Conservation (phyloP, 2,797 vertebrate species). For the Sebastes trivittatus region DNA sequence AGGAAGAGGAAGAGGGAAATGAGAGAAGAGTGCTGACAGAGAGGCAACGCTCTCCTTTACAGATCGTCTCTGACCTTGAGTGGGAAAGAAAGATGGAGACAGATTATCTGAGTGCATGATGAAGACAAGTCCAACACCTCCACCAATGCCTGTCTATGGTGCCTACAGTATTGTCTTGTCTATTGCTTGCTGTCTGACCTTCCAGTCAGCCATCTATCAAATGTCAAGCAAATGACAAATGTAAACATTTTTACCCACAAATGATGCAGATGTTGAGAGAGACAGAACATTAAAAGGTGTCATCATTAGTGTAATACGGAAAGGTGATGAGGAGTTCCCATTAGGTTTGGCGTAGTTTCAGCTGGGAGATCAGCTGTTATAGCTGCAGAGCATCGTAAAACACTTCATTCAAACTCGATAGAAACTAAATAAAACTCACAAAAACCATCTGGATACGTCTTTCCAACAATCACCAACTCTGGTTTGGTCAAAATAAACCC, state of each 20-base stretch:
- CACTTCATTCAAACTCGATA: no score
- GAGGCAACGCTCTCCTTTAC: neutral
- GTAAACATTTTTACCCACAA: neutral
- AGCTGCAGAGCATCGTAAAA: no score
- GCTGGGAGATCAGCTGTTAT: no score
- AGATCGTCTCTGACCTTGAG: conserved; percentile 24
- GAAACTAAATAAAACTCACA: no score
- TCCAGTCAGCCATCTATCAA: neutral
- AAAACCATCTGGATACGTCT: rapidly evolving
- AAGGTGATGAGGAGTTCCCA: neutral
- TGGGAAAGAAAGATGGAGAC: neutral
- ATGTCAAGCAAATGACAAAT: neutral
- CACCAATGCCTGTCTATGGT: neutral
- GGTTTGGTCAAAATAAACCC: no score
- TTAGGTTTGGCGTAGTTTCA: neutral
- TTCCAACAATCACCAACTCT: no score
- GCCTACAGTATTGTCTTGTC: neutral
- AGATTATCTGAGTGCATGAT: conserved; percentile 16
- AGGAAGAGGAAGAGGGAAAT: neutral
- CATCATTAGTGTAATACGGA: neutral
- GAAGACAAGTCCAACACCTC: conserved; percentile 20
- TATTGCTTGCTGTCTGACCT: neutral
- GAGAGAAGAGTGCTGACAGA: conserved; percentile 24
- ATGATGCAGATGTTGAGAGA: neutral
- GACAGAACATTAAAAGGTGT: neutral